Evolutionary conservation across 2,113 vertebrate species (phyloP).

Genomic region (Ictalurus furcatus): DNA sequence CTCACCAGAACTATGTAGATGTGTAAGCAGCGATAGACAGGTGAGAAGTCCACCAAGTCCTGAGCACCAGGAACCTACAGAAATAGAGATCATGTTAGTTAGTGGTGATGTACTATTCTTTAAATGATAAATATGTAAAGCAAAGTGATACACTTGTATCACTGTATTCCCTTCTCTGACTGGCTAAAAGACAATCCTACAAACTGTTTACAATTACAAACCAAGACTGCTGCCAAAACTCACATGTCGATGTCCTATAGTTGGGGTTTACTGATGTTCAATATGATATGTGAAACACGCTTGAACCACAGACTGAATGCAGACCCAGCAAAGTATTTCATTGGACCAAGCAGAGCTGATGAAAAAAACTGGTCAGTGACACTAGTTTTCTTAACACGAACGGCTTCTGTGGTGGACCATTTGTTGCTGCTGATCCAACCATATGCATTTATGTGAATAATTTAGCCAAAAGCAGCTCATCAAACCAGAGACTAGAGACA

Average conservation of each 20-base stretch:
- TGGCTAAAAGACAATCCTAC: background rate
- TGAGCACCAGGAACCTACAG: conserved; percentile 88
- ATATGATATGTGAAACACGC: no score
- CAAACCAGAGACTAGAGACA: background rate
- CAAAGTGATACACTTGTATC: background rate
- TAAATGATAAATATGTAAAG: background rate
- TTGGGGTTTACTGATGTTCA: background rate
- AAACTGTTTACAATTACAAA: background rate
- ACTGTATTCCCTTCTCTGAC: background rate
- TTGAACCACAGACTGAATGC: background rate
- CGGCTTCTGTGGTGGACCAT: background rate
- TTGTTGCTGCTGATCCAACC: background rate
- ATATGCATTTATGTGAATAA: background rate
- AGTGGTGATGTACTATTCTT: background rate
- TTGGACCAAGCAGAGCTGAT: background rate
- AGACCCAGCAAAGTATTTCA: background rate
- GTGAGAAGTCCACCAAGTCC: conserved; percentile 96
- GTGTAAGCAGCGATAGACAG: conserved; percentile 94
- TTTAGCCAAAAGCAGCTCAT: background rate
- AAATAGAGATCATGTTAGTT: conserved; percentile 11
- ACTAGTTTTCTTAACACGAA: background rate
- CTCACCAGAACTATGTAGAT: conserved; percentile 93
- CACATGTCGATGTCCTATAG: background rate
- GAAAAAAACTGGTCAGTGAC: no score
- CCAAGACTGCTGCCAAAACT: background rate